Evolutionary conservation across 2,888 invertebrate species (phyloP), one percentile per base, ranked within the genome.

Genomic region (Helobdella robusta): DNA sequence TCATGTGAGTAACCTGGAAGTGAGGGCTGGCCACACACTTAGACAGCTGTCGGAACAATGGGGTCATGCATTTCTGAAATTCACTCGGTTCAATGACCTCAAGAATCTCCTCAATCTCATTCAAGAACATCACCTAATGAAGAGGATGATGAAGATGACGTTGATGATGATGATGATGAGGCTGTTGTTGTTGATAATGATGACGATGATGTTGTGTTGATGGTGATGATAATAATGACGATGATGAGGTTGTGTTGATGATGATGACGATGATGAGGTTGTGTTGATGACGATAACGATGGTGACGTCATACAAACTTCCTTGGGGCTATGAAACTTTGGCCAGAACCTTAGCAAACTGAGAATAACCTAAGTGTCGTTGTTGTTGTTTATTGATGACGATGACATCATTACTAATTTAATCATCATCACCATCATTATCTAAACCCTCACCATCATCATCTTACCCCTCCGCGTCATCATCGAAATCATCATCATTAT

Each of bases 21-120:
- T 99, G 98, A 78, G 97, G 95, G 85, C 94, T 95, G 80, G 95
- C 95, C 69, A 99, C 97, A 83, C 97, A 99, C 84, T 90, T 91
- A 76, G 98, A 88, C 81, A 99, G 89, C 85, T 98, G 97, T 81
- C 89, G 88, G 84, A 98, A 99, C 73, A 98, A 84, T 70, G 94
- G 91, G 80, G 90, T 91, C 84, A 97, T 95, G 77, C 99, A 92
- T 84, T 93, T 94, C 78, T 88, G 89, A 84, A 99, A 99, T 83
- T 99, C 95, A 74, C 89, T 89, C 73, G 97, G 97, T 83, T 99
- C 98, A 83, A 98, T 97, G 73, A 98, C 97, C 82, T 99, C 98
- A 80, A 99, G 84, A 76, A 99, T 92, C 83, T 99, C 98, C 82
- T 99, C 98, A 74, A 98, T 87, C 83, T 99, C 98, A 70, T 97